Base-by-base conservation (phyloP, 2,888 invertebrate genomes). In the Anoncus sp. region DNA sequence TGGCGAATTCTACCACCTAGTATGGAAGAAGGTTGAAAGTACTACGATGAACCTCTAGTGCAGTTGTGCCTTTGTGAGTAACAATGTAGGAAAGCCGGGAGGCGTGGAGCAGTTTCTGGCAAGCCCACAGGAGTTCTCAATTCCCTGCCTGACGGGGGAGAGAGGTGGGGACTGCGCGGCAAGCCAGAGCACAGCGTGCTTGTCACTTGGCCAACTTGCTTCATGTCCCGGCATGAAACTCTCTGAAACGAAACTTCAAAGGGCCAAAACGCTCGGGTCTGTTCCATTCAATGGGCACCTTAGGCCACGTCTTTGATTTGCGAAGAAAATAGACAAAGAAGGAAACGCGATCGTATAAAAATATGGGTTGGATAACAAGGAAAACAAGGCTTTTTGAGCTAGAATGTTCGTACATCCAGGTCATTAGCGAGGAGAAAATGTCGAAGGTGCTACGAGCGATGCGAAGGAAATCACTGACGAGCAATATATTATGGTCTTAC, bases 51-150 rank as follows among this genome's bases (percentile, higher is more conserved):
- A 40, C 40, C 12, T 22, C 49, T 49, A 51, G 49, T 47, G 65
- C 18, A 51, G 55, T 43, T 59, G n/a, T n/a, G 71, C 84, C 85
- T 88, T 88, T 88, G 85, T 87, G 84, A 80, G 84, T 83, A 77
- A 83, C 84, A 84, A 72, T 57, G 59, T 62, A 47, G 43, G 75
- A 85, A 84, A 85, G 82, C 83, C 82, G 80, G 81, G 83, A 87
- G 87, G 86, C 85, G 86, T 85, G 84, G 85, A 87, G 81, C 45
- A 66, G 53, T 62, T 71, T 75, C 71, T 55, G 55, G 55, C 51
- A 47, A 55, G 57, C 65, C 45, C 75, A 65, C 57, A 43, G 16
- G 53, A 70, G 65, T 71, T 71, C 73, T 53, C 62, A 4, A 27
- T 57, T 22, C 45, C 59, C 27, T 73, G 79, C 69, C 57, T 51